Base-by-base conservation (phyloP, 2,888 invertebrate genomes). In the Troides aeacus region DNA sequence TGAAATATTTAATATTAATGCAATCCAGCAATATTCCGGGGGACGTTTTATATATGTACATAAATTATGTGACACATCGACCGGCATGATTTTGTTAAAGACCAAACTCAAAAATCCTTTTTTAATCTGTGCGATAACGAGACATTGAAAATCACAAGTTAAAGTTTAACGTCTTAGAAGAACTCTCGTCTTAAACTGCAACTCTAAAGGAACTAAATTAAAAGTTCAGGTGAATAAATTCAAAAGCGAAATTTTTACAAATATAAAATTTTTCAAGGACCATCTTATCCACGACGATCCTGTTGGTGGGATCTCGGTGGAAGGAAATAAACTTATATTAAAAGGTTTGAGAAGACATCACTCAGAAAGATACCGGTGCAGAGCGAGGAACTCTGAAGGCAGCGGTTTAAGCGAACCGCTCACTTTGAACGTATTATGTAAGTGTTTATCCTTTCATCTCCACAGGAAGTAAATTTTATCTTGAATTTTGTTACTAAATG, bases 311-410 rank as follows among this genome's bases (percentile, higher is more conserved):
- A 92, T 95, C 69, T 90, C 95, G 61, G 93, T 96, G 24, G 94
- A 94, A 74, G 94, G 94, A 69, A 94, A 94, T 82, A 95, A 94
- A 73, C 89, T 97, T 78, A 93, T 95, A 72, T 91, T 97, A 70
- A 94, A 94, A 79, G 94, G 94, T 68, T 89, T 97, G 74, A 93
- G 94, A 74, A 93, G 96, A 74, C 94, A 94, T 75, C 95, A 95
- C 77, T 94, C 95, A 0, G 96, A 97, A 2, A 94, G 96, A 68
- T 98, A 97, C 85, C 94, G 96, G 42, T 97, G 97, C 83, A 94
- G 96, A 66, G 97, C 97, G 6, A 93, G 94, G 72, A 97, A 97
- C 83, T 91, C 94, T 1, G 96, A 97, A 82, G 97, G 97, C 62
- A 96, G 96, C 83, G 95, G 96, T 4, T 93, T 95, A 75, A 97